These are phyloP conservation scores for Antheraea assamensis DNA, from an alignment of 2,888 invertebrate species.

Conservation along the genomic window DNA sequence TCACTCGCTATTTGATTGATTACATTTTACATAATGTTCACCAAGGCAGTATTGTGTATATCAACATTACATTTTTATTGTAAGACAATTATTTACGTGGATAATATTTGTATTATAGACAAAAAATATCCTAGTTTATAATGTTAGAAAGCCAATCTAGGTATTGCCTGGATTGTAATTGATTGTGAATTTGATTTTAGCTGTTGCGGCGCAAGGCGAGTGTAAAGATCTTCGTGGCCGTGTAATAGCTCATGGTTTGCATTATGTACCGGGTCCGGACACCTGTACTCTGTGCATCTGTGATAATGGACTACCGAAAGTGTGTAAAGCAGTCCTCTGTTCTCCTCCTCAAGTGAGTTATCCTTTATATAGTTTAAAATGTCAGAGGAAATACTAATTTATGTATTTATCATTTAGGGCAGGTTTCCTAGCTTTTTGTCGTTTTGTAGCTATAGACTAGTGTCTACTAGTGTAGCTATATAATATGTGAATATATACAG, in stretches of 20 bases:
- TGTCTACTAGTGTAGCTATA: too few relatives aligned
- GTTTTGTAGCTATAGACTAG: too few relatives aligned
- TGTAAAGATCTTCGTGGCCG: slow-evolving; percentile 90
- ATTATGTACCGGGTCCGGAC: slow-evolving; percentile 93
- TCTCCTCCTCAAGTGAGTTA: slow-evolving; percentile 88
- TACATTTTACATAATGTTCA: slow-evolving; percentile 53
- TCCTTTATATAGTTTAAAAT: neutral
- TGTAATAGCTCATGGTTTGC: slow-evolving; percentile 87
- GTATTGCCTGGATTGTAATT: slow-evolving; percentile 29
- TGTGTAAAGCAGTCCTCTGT: slow-evolving; percentile 93
- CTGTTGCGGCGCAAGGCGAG: slow-evolving; percentile 83
- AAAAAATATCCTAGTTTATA: neutral
- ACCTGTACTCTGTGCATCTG: slow-evolving; percentile 94
- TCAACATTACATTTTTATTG: slow-evolving; percentile 62
- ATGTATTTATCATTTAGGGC: neutral
- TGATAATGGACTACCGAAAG: slow-evolving; percentile 92
- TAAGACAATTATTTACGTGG: slow-evolving; percentile 46
- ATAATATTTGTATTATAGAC: neutral
- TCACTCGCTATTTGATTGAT: slow-evolving; percentile 44
- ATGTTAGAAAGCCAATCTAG: neutral
- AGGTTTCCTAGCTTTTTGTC: neutral
- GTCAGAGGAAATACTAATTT: neutral
- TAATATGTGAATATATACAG: too few relatives aligned
- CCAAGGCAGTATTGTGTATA: slow-evolving; percentile 61
- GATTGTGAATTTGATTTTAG: slow-evolving; percentile 49